phyloP scores from a whole-genome alignment of 1,140 invertebrate species.

The Drosophila ambigua region DNA sequence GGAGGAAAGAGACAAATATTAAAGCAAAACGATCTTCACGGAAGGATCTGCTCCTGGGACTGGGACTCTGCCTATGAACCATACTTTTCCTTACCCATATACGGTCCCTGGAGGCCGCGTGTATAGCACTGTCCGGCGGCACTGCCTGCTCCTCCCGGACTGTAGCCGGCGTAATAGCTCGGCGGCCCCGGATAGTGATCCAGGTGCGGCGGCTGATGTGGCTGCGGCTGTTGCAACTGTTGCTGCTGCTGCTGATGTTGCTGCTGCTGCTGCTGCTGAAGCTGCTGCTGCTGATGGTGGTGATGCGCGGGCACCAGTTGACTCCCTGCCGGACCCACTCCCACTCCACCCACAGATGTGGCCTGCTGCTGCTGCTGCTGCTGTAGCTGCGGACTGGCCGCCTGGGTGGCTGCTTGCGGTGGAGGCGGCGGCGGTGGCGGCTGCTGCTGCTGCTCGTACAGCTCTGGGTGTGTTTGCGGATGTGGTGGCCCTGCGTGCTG shows the following conservation, averaged over 20 bases:
- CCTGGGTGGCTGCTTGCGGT: constrained; percentile 13
- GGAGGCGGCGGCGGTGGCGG: constrained; percentile 17
- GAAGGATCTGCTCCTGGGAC: constrained; percentile 19
- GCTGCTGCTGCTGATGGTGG: constrained; percentile 44
- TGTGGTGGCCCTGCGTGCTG: constrained; percentile 68
- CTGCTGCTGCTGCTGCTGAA: constrained; percentile 28
- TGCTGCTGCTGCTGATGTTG: constrained; percentile 49
- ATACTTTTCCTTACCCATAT: constrained; percentile 87
- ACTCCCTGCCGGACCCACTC: too few species aligned
- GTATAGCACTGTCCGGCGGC: constrained; percentile 86
- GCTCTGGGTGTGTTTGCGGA: constrained; percentile 43
- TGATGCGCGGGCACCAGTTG: constrained; percentile 27
- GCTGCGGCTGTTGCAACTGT: constrained; percentile 23
- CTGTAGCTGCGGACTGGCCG: constrained; percentile 11
- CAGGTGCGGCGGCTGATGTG: constrained; percentile 68
- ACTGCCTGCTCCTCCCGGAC: constrained; percentile 85
- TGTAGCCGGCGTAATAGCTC: constrained; percentile 88
- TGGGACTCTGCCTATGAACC: constrained; percentile 52
- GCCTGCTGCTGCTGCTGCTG: constrained; percentile 32
- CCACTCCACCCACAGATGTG: neutral
- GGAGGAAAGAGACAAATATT: neutral
- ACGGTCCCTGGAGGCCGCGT: constrained; percentile 89
- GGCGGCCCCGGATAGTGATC: constrained; percentile 86
- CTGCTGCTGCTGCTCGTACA: constrained; percentile 56
- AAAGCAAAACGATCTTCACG: neutral